phyloP scores from a whole-genome alignment of 2,113 vertebrate species.

The Malurus cyaneus region DNA sequence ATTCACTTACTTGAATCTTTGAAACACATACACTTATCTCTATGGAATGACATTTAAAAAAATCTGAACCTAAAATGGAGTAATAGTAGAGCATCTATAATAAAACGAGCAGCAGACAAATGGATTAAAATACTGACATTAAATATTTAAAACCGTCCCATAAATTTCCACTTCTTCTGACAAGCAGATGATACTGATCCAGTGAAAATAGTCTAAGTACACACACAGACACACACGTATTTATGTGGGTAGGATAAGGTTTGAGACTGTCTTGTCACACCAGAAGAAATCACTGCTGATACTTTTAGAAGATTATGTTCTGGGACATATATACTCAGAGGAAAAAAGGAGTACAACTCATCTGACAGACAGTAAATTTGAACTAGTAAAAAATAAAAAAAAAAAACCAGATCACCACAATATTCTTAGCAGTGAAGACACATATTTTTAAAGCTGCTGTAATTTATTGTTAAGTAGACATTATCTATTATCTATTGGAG shows the following conservation, averaged over 20 bases:
- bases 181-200: not conserved
- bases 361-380: not conserved
- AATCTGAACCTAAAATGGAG: not conserved
- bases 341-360: not conserved
- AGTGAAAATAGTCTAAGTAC: not conserved
- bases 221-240: not conserved
- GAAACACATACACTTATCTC: not conserved
- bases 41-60: not conserved
- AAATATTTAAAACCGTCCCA: slow-evolving; percentile 3
- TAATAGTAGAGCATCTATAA: not conserved
- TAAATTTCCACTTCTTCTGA: slow-evolving; percentile 3
- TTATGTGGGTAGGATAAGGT: not conserved
- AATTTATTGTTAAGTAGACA: not conserved
- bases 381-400: not conserved
- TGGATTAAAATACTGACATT: not conserved
- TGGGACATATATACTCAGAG: not conserved
- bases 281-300: not conserved
- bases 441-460: not conserved
- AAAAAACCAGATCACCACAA: not conserved
- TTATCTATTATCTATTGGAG: not conserved
- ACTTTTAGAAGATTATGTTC: not conserved
- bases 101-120: not conserved
- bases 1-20: not conserved
- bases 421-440: not conserved
- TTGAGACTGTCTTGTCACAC: not conserved